A percentile compares a stretch with the other conserved stretches of the same genome.
Evolutionary conservation across 2,113 vertebrate species (phyloP).

Genomic region (Takifugu bimaculatus): DNA sequence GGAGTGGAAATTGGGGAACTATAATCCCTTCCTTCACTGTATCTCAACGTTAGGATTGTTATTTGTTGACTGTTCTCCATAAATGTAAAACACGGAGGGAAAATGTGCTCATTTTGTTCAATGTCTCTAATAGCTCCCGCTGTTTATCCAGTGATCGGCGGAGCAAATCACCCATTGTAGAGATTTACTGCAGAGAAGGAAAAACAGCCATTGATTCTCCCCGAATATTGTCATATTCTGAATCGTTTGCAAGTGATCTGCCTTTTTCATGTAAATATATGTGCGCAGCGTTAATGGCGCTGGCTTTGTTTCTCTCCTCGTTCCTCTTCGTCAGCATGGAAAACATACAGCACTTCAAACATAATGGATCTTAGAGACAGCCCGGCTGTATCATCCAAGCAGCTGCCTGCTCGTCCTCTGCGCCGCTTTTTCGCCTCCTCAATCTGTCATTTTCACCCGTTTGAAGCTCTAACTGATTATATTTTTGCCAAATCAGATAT

Average conservation of each 20-base stretch:
- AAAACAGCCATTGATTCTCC: constrained; percentile 10
- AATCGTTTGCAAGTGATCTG: constrained; percentile 24
- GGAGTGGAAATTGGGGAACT: too few relatives aligned
- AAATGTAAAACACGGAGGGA: not conserved
- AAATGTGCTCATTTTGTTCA: not conserved
- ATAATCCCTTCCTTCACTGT: too few relatives aligned
- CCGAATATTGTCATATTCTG: not conserved
- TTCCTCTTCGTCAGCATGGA: constrained; percentile 25
- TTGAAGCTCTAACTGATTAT: not conserved
- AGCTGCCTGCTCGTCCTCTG: constrained; percentile 17
- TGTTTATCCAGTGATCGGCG: constrained; percentile 3
- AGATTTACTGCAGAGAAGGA: constrained; percentile 10
- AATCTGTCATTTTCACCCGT: constrained; percentile 25
- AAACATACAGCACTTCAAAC: constrained; percentile 17
- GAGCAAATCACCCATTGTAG: constrained; percentile 2
- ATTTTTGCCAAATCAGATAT: constrained; percentile 8
- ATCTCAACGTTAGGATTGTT: not conserved
- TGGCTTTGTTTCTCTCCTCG: constrained; percentile 16
- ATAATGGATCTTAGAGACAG: constrained; percentile 18
- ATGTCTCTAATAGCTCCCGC: not conserved
- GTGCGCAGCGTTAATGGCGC: constrained; percentile 9
- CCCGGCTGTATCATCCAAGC: constrained; percentile 12
- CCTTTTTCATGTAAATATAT: constrained; percentile 10
- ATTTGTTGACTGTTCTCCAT: not conserved
- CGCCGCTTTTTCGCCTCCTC: constrained; percentile 14